Conservation (phyloP, 2,888 invertebrate species). For the Erannis defoliaria region DNA sequence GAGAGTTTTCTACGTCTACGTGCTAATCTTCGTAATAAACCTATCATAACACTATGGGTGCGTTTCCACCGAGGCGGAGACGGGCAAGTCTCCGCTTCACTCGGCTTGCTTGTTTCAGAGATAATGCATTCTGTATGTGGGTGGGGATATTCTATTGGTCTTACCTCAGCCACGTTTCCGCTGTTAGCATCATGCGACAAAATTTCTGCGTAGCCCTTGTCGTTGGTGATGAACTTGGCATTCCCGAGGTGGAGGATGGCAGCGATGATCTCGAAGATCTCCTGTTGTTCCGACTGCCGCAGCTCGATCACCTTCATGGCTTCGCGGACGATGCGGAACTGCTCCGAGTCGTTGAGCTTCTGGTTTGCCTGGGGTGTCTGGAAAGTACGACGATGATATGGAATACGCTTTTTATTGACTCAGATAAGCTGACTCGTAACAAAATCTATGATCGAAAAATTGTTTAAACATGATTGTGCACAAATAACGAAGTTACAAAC, state of each 20-base stretch:
- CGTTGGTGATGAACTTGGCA: slow-evolving; percentile 91
- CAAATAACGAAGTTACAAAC: no score
- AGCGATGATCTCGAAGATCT: slow-evolving; percentile 93
- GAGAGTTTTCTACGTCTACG: no score
- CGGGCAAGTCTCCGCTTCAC: no score
- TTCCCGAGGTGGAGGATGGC: slow-evolving; percentile 95
- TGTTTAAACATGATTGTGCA: no score
- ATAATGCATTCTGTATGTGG: no score
- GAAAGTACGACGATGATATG: not conserved
- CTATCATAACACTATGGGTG: no score
- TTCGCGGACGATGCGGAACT: slow-evolving; percentile 89
- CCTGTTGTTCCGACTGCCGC: slow-evolving; percentile 89
- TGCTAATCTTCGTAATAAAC: no score
- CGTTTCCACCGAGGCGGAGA: no score
- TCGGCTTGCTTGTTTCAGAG: no score
- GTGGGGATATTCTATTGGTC: slow-evolving; percentile 19
- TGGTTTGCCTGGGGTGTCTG: slow-evolving; percentile 66
- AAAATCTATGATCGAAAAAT: no score
- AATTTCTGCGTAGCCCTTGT: slow-evolving; percentile 90
- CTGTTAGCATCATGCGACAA: slow-evolving; percentile 86
- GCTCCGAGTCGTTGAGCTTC: slow-evolving; percentile 87
- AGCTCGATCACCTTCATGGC: slow-evolving; percentile 94
- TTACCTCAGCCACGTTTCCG: slow-evolving; percentile 89
- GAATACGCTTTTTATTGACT: no score
- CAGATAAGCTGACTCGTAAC: no score